Conservation (phyloP, 92 coral and sea anemone genomes). For the Palythoa heliodiscus region DNA sequence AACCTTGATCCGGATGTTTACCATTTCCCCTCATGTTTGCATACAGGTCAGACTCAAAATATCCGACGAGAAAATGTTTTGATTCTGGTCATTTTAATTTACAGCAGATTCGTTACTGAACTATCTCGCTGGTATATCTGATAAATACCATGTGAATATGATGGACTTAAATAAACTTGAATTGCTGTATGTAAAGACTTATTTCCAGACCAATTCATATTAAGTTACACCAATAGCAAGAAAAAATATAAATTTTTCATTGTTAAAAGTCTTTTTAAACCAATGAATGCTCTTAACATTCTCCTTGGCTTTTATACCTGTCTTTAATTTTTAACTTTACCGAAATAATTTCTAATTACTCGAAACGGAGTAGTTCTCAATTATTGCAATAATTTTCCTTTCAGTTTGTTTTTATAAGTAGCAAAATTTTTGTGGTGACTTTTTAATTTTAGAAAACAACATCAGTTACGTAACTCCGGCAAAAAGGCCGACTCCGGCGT, state of each 20-base stretch:
- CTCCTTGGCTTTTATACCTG: too few relatives aligned
- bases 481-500: background rate
- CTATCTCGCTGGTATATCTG: too few relatives aligned
- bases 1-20: background rate
- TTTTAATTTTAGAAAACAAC: background rate
- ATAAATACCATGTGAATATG: too few relatives aligned
- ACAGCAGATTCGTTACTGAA: too few relatives aligned
- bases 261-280: too few relatives aligned
- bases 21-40: background rate
- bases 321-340: too few relatives aligned
- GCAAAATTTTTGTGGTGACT: background rate
- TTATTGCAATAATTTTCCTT: background rate
- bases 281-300: too few relatives aligned
- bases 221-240: background rate
- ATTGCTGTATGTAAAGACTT: background rate
- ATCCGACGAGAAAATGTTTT: constrained; percentile 7
- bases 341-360: too few relatives aligned
- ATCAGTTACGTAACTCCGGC: background rate
- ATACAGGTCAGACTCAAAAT: background rate
- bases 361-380: too few relatives aligned
- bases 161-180: background rate
- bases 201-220: background rate
- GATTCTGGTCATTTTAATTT: background rate
- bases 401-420: background rate
- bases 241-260: too few relatives aligned